phyloP scores from a whole-genome alignment of 2,797 vertebrate genomes.

The Thamnophis elegans region DNA sequence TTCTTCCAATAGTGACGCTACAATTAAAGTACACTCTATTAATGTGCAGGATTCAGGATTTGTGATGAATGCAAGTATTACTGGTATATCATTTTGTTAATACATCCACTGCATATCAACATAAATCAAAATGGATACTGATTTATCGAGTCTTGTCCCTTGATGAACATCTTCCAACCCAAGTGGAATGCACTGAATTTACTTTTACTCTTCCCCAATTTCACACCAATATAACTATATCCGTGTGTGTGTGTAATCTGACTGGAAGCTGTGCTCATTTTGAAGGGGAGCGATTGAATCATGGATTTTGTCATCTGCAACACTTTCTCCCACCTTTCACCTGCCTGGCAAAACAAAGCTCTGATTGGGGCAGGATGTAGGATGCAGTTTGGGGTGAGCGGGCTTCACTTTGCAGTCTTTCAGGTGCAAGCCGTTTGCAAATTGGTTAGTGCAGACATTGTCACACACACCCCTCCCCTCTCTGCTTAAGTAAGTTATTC shows the following conservation, averaged over 20 bases:
- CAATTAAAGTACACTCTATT: background rate
- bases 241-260: background rate
- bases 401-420: background rate
- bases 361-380: background rate
- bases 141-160: background rate
- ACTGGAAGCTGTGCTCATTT: background rate
- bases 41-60: background rate
- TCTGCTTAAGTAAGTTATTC: background rate
- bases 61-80: background rate
- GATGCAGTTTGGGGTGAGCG: background rate
- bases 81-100: background rate
- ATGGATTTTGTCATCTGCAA: background rate
- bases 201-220: background rate
- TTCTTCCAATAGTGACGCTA: background rate
- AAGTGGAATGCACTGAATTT: background rate
- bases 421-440: constrained; percentile 14
- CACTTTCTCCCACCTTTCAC: background rate
- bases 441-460: background rate
- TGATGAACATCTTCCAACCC: background rate
- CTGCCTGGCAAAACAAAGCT: background rate
- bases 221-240: background rate
- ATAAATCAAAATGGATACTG: background rate
- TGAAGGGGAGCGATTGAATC: background rate
- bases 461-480: background rate
- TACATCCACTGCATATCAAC: background rate